Evolutionary conservation across 2,888 invertebrate genomes (phyloP).

Genomic region (Melipona beecheii): DNA sequence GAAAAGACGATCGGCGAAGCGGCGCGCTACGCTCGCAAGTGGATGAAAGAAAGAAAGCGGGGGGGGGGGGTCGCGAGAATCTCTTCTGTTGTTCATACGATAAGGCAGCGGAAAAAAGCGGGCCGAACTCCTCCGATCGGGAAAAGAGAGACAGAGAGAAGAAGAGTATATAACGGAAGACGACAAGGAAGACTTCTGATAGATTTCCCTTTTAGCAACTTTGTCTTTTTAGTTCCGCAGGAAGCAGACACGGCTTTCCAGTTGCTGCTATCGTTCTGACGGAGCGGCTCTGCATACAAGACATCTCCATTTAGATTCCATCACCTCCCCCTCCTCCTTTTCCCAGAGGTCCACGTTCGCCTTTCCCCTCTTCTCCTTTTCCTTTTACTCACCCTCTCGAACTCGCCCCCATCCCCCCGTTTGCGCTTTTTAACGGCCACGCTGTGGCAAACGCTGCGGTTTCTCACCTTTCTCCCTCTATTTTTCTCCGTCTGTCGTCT

Average conservation of each 20-base stretch:
- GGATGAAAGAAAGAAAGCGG: constrained; percentile 38
- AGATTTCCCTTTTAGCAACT: constrained; percentile 80
- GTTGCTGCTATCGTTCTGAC: constrained; percentile 74
- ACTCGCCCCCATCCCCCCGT: not conserved
- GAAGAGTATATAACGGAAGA: not conserved
- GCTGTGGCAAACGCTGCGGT: constrained; percentile 51
- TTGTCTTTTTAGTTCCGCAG: constrained; percentile 75
- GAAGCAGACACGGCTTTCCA: constrained; percentile 71
- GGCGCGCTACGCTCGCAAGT: constrained; percentile 27
- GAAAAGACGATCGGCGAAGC: constrained; percentile 36
- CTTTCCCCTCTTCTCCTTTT: constrained; percentile 18
- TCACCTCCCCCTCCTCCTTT: constrained; percentile 37
- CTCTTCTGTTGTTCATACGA: constrained; percentile 32
- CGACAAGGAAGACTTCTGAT: constrained; percentile 68
- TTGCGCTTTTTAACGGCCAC: constrained; percentile 38
- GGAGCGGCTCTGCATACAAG: constrained; percentile 79
- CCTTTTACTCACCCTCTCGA: constrained; percentile 4
- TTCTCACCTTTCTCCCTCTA: constrained; percentile 47
- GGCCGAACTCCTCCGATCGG: constrained; percentile 30
- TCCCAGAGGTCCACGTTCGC: constrained; percentile 51
- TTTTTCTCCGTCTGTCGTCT: constrained; percentile 39
- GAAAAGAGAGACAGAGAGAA: constrained; percentile 15
- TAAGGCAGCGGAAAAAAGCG: constrained; percentile 8
- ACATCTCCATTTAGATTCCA: constrained; percentile 82
- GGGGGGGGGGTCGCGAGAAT: not conserved